Evolutionary conservation across 2,888 invertebrate species (phyloP).

Genomic region (Macropis europaea): DNA sequence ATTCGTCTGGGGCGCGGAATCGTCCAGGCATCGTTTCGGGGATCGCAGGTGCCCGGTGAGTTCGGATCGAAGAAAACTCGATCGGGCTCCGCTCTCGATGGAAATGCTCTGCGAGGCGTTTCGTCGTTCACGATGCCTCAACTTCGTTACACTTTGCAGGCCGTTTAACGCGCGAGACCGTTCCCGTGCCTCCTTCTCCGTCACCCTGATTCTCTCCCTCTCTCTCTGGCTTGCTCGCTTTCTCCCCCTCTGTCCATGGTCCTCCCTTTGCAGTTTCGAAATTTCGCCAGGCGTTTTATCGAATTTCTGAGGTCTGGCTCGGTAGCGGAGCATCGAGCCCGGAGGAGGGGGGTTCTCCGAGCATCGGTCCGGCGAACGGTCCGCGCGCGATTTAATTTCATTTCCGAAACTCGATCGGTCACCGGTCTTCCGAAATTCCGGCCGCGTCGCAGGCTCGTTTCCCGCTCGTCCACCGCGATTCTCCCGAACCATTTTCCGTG

Average conservation of each 20-base stretch:
- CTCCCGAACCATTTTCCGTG: no score
- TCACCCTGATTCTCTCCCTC: no score
- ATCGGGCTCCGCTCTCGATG: no score
- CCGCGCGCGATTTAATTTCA: constrained; percentile 45
- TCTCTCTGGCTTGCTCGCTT: not conserved
- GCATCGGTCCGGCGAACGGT: not conserved
- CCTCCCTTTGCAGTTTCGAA: not conserved
- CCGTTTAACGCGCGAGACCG: constrained; percentile 47
- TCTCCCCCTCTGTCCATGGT: not conserved
- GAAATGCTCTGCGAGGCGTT: constrained; percentile 32
- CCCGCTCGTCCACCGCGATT: no score
- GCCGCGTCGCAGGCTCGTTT: not conserved
- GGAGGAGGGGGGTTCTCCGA: not conserved
- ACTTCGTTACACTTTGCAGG: constrained; percentile 58
- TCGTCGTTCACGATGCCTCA: constrained; percentile 32
- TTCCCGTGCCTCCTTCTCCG: constrained; percentile 15
- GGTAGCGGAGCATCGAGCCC: not conserved
- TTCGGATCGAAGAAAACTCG: no score
- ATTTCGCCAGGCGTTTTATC: not conserved
- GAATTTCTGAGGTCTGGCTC: constrained; percentile 12
- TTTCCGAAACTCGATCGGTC: constrained; percentile 36
- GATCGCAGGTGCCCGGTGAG: no score
- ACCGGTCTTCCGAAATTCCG: not conserved
- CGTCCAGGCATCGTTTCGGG: no score
- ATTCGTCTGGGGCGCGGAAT: constrained; percentile 3